phyloP scores from a whole-genome alignment of 2,888 invertebrate genomes.

The Celastrina argiolus region DNA sequence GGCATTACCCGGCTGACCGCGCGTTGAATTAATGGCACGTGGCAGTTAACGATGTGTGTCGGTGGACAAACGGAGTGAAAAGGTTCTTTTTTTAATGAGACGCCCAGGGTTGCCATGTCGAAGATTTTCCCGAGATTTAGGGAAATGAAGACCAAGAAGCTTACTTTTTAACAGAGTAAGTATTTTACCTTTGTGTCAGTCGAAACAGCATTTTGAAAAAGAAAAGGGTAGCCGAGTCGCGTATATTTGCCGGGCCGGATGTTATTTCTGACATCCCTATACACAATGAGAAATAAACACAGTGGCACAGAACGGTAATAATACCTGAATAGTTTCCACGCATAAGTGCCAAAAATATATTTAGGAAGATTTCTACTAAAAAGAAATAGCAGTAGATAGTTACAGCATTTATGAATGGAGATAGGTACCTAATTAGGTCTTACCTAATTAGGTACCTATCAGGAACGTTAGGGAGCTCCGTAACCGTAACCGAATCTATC shows the following conservation, averaged over 20 bases:
- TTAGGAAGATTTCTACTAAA: background rate
- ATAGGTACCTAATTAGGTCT: no score
- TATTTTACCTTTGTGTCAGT: background rate
- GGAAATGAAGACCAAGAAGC: background rate
- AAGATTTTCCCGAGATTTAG: slow-evolving; percentile 14
- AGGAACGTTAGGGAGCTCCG: no score
- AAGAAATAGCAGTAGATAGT: no score
- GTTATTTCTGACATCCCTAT: background rate
- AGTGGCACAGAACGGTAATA: background rate
- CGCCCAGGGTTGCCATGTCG: slow-evolving; percentile 7
- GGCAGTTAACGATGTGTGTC: slow-evolving; percentile 11
- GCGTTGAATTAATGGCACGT: slow-evolving; percentile 9
- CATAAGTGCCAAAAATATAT: background rate
- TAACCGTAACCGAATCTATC: no score
- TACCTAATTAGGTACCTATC: no score
- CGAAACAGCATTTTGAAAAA: no score
- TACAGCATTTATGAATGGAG: no score
- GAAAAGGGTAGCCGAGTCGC: no score
- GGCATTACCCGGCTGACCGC: slow-evolving; percentile 4
- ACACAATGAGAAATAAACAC: background rate
- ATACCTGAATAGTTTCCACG: background rate
- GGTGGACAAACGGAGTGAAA: slow-evolving; percentile 17
- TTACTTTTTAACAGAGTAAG: background rate
- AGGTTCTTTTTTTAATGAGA: slow-evolving; percentile 16
- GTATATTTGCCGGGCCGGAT: background rate